A percentile compares a stretch with the other conserved stretches of the same genome.
These are phyloP conservation scores for Arctia plantaginis DNA, from an alignment of 2,888 invertebrate species.

Conservation along the genomic window DNA sequence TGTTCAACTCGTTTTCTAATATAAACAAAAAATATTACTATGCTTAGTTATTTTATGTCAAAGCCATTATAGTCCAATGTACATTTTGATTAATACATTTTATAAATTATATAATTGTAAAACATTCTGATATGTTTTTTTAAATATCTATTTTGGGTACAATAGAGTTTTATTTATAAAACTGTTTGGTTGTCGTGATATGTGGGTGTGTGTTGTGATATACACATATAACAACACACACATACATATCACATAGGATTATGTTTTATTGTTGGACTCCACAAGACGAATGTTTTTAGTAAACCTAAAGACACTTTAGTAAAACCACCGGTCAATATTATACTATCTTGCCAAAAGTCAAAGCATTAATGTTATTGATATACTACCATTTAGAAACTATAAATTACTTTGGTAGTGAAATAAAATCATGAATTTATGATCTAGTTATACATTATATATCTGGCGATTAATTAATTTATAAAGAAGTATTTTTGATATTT, in stretches of 20 bases:
- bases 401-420: conserved; percentile 6
- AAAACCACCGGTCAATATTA: conserved; percentile 7
- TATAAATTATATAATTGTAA: conserved; percentile 21
- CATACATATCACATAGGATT: conserved; percentile 16
- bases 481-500: not conserved
- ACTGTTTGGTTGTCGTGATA: conserved; percentile 19
- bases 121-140: conserved; percentile 9
- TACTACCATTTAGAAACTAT: not conserved
- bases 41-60: conserved; percentile 28
- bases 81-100: conserved; percentile 29
- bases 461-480: not conserved
- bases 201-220: no score
- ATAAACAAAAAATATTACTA: conserved; percentile 23
- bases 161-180: conserved; percentile 29
- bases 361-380: conserved; percentile 7
- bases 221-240: no score
- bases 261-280: conserved; percentile 31
- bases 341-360: not conserved
- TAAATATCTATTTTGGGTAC: conserved; percentile 11
- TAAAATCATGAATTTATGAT: not conserved
- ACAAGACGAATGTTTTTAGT: conserved; percentile 22
- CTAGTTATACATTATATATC: not conserved
- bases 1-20: conserved; percentile 21
- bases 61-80: conserved; percentile 23
- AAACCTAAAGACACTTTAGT: conserved; percentile 6